These are phyloP conservation scores for Actinemys pallida DNA, from an alignment of 2,113 vertebrate species.

Conservation along the genomic window DNA sequence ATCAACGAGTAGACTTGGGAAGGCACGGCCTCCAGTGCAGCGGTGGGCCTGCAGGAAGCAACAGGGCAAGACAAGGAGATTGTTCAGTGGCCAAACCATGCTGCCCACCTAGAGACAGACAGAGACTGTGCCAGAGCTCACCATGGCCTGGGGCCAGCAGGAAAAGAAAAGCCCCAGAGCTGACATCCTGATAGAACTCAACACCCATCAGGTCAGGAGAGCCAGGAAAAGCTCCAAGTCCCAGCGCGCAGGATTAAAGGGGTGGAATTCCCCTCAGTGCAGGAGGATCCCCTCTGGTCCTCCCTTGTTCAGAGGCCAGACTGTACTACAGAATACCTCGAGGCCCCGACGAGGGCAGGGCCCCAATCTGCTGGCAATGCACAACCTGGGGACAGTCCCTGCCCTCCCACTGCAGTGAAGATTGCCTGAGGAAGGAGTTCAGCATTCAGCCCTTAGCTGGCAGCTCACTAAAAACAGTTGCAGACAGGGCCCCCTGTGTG, in stretches of 20 bases:
- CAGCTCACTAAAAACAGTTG: background rate
- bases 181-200: background rate
- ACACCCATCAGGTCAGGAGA: rapidly evolving
- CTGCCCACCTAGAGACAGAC: background rate
- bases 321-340: background rate
- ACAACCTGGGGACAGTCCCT: rapidly evolving
- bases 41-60: constrained; percentile 79
- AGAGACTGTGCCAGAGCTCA: background rate
- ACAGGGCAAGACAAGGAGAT: background rate
- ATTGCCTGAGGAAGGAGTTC: background rate
- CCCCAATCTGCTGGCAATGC: background rate
- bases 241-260: background rate
- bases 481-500: background rate
- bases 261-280: background rate
- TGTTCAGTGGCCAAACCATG: background rate
- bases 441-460: background rate
- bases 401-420: background rate
- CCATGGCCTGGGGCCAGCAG: rapidly evolving
- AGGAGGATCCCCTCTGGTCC: background rate
- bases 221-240: rapidly evolving
- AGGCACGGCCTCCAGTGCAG: constrained; percentile 81
- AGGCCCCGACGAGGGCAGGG: rapidly evolving
- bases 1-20: constrained; percentile 85
- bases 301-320: rapidly evolving
- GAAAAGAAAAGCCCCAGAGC: background rate